Percentiles rank a stretch among this genome's conserved stretches.
These are phyloP conservation scores for Tragelaphus scriptus DNA, from an alignment of 2,113 vertebrate genomes.

Conservation along the genomic window DNA sequence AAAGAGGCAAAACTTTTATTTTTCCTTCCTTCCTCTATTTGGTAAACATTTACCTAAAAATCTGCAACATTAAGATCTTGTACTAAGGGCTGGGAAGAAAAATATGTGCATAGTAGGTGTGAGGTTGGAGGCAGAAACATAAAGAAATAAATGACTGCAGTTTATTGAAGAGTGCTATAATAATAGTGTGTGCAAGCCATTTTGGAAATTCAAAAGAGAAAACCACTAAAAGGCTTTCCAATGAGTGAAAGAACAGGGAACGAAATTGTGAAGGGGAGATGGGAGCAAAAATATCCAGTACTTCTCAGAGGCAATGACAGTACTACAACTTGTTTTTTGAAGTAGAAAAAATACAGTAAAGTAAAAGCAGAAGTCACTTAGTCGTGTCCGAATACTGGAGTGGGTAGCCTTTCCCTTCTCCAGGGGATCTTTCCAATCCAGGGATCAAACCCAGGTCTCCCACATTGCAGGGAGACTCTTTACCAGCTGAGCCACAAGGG, in stretches of 20 bases:
- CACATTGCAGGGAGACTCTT: neutral
- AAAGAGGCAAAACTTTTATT: neutral
- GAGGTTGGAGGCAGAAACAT: neutral
- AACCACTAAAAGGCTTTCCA: neutral
- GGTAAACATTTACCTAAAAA: neutral
- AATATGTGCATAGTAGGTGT: neutral
- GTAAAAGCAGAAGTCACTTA: neutral
- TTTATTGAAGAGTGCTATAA: neutral
- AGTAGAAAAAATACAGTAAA: neutral
- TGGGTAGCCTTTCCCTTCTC: neutral
- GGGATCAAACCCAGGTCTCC: neutral
- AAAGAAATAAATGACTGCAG: neutral
- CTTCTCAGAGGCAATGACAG: neutral
- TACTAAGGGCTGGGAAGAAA: neutral
- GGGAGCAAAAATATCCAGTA: neutral
- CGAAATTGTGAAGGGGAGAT: neutral
- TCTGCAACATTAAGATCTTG: neutral
- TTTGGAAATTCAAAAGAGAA: conserved; percentile 1
- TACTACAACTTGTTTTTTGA: neutral
- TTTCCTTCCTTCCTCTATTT: neutral
- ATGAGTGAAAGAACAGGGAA: neutral
- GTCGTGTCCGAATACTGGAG: neutral
- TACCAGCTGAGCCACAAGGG: neutral
- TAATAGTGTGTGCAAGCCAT: neutral
- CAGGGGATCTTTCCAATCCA: neutral